Conservation (phyloP, 2,888 invertebrate genomes). For the Lithophane leautieri region DNA sequence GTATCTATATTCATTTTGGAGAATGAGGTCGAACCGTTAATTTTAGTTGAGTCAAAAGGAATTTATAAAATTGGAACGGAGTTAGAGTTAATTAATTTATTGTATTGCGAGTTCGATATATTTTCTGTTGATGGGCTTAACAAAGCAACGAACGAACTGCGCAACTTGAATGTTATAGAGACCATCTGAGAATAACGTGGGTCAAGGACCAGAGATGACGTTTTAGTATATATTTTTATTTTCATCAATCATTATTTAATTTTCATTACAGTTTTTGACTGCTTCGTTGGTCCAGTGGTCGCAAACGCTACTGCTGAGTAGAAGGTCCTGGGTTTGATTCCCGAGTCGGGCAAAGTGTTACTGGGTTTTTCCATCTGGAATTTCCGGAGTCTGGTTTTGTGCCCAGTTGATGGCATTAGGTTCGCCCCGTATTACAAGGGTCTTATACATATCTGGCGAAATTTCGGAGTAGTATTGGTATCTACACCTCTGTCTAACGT, state of each 20-base stretch:
- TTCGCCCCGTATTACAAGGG: background rate
- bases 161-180: background rate
- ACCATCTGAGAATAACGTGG: background rate
- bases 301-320: too few species aligned
- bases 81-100: constrained; percentile 46
- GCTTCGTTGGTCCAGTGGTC: background rate
- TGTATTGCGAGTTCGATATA: constrained; percentile 1
- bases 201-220: background rate
- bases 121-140: constrained; percentile 29
- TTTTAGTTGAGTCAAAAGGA: constrained; percentile 39
- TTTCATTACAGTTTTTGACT: background rate
- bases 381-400: background rate
- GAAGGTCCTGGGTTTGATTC: too few species aligned
- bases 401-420: background rate
- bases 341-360: too few species aligned
- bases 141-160: constrained; percentile 11
- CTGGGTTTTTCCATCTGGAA: too few species aligned
- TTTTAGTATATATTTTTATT: background rate
- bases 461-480: background rate
- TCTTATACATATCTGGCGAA: background rate
- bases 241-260: background rate
- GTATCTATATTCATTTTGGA: constrained; percentile 19
- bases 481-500: background rate
- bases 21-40: constrained; percentile 49
- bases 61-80: constrained; percentile 47